A percentile compares a stretch with the other conserved stretches of the same genome.
phyloP scores from a whole-genome alignment of 2,888 invertebrate genomes.

The Lamellibrachia satsuma region DNA sequence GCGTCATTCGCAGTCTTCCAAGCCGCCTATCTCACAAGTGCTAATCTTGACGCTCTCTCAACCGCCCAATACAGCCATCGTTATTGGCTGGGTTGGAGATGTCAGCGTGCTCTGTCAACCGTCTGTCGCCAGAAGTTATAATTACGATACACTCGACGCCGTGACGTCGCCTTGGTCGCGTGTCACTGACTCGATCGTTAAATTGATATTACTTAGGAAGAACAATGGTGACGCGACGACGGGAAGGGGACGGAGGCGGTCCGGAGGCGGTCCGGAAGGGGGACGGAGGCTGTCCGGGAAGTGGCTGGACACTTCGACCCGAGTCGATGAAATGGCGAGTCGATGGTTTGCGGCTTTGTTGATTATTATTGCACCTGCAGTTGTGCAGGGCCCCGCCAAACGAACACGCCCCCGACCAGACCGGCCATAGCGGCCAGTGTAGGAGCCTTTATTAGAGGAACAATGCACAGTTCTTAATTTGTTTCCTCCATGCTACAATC shows the following conservation, averaged over 20 bases:
- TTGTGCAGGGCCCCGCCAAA: not conserved
- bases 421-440: not conserved
- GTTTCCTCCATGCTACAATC: not conserved
- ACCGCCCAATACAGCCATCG: not conserved
- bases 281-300: not conserved
- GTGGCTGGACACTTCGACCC: not conserved
- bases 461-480: not conserved
- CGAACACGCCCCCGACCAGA: not conserved
- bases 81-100: not conserved
- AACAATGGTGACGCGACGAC: not conserved
- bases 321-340: conserved; percentile 5
- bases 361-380: not conserved
- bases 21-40: not conserved
- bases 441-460: not conserved
- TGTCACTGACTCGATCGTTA: not conserved
- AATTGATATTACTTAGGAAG: not conserved
- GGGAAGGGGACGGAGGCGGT: not conserved
- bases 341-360: conserved; percentile 6
- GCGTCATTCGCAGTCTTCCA: not conserved
- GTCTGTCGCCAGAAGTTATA: not conserved
- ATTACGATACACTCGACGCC: not conserved
- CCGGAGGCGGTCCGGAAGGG: not conserved
- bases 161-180: not conserved
- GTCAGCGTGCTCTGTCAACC: not conserved
- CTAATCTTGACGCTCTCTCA: not conserved